A percentile compares a stretch with the other conserved stretches of the same genome.
Evolutionary conservation across 2,797 vertebrate genomes (phyloP).

Genomic region (Malurus leucopterus): DNA sequence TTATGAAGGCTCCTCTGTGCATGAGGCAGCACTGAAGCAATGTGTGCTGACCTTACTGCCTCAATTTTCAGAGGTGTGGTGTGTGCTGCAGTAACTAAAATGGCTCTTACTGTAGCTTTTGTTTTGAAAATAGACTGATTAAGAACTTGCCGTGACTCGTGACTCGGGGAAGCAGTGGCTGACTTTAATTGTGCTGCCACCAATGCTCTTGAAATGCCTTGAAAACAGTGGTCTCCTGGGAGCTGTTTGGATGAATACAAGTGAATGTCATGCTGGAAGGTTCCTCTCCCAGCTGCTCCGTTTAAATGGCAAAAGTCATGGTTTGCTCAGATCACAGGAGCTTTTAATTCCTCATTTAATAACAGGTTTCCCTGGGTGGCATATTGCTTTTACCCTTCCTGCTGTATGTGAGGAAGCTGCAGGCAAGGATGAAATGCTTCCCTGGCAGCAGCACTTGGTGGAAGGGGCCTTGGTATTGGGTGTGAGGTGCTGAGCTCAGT

Average conservation of each 20-base stretch:
- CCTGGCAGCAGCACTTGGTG: background rate
- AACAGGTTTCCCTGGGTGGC: background rate
- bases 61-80: background rate
- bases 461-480: background rate
- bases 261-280: slow-evolving; percentile 22
- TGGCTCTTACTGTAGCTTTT: slow-evolving; percentile 19
- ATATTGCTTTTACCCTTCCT: background rate
- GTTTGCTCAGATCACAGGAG: slow-evolving; percentile 4
- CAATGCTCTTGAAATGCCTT: slow-evolving; percentile 37
- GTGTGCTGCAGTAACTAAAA: background rate
- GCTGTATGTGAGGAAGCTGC: background rate
- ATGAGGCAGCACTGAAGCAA: background rate
- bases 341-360: slow-evolving; percentile 52
- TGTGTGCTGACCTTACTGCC: background rate
- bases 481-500: background rate
- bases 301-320: slow-evolving; percentile 27
- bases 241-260: slow-evolving; percentile 24
- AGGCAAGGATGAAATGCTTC: background rate
- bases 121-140: slow-evolving; percentile 38
- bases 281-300: slow-evolving; percentile 34
- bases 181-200: slow-evolving; percentile 28
- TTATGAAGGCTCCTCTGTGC: background rate
- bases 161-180: background rate
- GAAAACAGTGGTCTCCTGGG: slow-evolving; percentile 19
- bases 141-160: background rate